Evolutionary conservation across 2,888 invertebrate genomes (phyloP).

Genomic region (Erpobdella octoculata): DNA sequence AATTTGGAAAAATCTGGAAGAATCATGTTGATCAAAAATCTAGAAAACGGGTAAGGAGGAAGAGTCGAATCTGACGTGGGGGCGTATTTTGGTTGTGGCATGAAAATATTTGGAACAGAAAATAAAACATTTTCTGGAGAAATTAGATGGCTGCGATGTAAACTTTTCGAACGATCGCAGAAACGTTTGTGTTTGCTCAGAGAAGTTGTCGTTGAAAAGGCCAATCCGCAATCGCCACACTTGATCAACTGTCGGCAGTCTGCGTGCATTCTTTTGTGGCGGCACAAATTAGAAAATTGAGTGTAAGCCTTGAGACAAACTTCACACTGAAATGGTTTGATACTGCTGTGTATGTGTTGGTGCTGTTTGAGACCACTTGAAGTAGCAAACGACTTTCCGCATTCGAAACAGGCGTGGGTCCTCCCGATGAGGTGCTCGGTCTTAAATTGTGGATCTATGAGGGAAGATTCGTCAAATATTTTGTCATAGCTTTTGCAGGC

Average conservation of each 20-base stretch:
- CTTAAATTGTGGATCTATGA: not conserved
- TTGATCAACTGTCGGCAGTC: slow-evolving; percentile 84
- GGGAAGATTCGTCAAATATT: not conserved
- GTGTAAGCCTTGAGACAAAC: slow-evolving; percentile 88
- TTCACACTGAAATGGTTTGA: slow-evolving; percentile 82
- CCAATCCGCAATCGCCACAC: slow-evolving; percentile 86
- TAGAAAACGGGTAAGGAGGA: slow-evolving; percentile 3
- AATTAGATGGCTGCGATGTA: slow-evolving; percentile 38
- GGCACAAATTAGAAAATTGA: slow-evolving; percentile 95
- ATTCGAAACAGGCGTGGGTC: slow-evolving; percentile 85
- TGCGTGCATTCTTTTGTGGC: slow-evolving; percentile 98
- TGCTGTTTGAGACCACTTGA: slow-evolving; percentile 97
- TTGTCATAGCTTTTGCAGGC: not conserved
- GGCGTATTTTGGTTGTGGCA: no score
- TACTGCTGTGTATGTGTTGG: slow-evolving; percentile 94
- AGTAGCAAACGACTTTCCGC: slow-evolving; percentile 96
- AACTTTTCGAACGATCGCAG: slow-evolving; percentile 65
- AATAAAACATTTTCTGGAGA: not conserved
- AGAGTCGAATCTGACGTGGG: not conserved
- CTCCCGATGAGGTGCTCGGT: slow-evolving; percentile 58
- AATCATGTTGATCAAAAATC: slow-evolving; percentile 3
- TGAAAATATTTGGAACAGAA: not conserved
- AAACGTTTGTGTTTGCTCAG: slow-evolving; percentile 90
- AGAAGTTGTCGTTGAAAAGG: slow-evolving; percentile 81
- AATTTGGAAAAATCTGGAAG: not conserved